phyloP scores from a whole-genome alignment of 1,140 invertebrate genomes.

The Penaeus japonicus region DNA sequence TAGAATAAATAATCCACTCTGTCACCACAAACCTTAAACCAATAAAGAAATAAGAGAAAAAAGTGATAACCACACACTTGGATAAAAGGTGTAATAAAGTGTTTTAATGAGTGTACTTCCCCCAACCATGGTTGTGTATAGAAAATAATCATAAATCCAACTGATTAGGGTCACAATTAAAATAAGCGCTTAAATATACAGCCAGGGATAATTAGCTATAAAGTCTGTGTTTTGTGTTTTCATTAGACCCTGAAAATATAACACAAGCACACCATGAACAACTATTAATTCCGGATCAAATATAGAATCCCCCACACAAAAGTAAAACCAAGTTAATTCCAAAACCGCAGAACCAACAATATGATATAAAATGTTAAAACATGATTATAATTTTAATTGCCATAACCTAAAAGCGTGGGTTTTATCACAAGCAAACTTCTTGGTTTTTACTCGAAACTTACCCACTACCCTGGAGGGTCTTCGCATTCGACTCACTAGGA shows the following conservation, averaged over 20 bases:
- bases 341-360: background rate
- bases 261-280: background rate
- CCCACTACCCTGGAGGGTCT: conserved; percentile 49
- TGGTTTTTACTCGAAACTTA: conserved; percentile 25
- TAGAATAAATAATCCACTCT: too few relatives aligned
- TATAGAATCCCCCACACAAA: background rate
- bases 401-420: conserved; percentile 16
- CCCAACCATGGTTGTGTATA: background rate
- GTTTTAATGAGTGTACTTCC: too few relatives aligned
- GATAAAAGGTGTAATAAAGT: too few relatives aligned
- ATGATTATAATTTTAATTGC: background rate
- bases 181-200: conserved; percentile 37
- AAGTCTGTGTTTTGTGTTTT: background rate
- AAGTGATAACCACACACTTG: too few relatives aligned
- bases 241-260: conserved; percentile 4
- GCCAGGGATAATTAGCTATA: background rate
- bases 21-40: too few relatives aligned
- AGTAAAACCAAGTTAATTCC: conserved; percentile 36
- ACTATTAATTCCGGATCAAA: background rate
- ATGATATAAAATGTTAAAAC: background rate
- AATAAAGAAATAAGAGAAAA: too few relatives aligned
- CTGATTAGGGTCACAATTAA: background rate
- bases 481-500: conserved; percentile 45
- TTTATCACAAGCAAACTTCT: background rate
- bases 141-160: background rate